Percentiles rank a stretch among this genome's conserved stretches.
Conservation (phyloP, 2,113 vertebrate species). For the Pomatorhinus ruficollis region DNA sequence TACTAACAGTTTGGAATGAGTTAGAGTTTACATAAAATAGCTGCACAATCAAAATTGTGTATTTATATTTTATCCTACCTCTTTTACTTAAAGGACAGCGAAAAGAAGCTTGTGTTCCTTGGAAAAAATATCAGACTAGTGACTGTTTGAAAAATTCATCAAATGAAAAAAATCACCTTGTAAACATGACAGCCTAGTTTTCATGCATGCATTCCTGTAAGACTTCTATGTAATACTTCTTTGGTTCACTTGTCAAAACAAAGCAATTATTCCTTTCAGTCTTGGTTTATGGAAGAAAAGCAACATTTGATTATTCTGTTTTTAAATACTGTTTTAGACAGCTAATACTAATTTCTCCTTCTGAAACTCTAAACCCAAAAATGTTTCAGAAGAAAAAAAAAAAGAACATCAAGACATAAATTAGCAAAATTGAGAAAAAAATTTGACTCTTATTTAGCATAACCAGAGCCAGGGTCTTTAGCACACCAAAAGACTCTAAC, state of each 20-base stretch:
- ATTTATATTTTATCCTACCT: not conserved
- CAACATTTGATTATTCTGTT: not conserved
- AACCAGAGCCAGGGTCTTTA: not conserved
- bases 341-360: not conserved
- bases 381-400: not conserved
- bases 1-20: not conserved
- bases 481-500: not conserved
- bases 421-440: not conserved
- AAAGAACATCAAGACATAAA: not conserved
- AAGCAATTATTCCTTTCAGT: slow-evolving; percentile 51
- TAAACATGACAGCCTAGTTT: slow-evolving; percentile 66
- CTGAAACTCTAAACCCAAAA: not conserved
- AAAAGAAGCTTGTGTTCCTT: not conserved
- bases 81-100: not conserved
- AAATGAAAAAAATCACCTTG: slow-evolving; percentile 51
- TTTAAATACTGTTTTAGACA: slow-evolving; percentile 1
- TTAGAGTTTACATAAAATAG: not conserved
- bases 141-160: slow-evolving; percentile 41
- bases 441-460: not conserved
- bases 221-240: slow-evolving; percentile 36
- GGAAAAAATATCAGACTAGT: not conserved
- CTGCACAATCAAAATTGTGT: not conserved
- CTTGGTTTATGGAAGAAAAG: slow-evolving; percentile 7
- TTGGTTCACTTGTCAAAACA: slow-evolving; percentile 65
- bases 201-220: slow-evolving; percentile 27